phyloP scores from a whole-genome alignment of 2,113 vertebrate species.

The Brachypodius melanocephalos region DNA sequence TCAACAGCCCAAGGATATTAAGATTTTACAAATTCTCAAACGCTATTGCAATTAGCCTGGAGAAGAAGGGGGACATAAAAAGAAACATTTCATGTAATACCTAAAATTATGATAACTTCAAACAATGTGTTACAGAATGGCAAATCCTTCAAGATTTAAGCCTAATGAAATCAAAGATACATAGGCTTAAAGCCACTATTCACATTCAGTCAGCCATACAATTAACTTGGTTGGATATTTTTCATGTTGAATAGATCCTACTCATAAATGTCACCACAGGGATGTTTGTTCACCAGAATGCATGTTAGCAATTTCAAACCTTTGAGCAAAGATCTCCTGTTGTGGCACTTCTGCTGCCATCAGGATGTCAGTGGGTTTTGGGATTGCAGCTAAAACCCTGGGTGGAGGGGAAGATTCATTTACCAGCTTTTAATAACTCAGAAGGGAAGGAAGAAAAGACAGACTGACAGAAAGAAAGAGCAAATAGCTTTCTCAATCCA shows the following conservation, averaged over 20 bases:
- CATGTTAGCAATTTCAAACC: constrained; percentile 13
- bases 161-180: constrained; percentile 40
- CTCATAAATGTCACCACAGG: constrained; percentile 43
- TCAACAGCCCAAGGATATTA: neutral
- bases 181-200: neutral
- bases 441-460: too few species aligned
- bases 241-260: neutral
- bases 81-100: neutral
- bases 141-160: constrained; percentile 40
- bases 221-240: constrained; percentile 33
- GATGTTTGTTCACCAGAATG: constrained; percentile 20
- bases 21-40: neutral
- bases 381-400: constrained; percentile 22
- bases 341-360: neutral
- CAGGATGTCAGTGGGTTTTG: neutral
- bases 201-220: neutral
- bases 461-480: too few species aligned
- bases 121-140: neutral
- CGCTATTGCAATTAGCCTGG: neutral
- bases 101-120: neutral
- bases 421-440: constrained; percentile 8
- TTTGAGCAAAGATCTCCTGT: neutral
- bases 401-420: neutral
- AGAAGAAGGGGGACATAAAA: neutral
- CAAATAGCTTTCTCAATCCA: neutral